Percentiles rank a stretch among this genome's conserved stretches.
Evolutionary conservation across 1,140 invertebrate species (phyloP).

Genomic region (Temnothorax longispinosus): DNA sequence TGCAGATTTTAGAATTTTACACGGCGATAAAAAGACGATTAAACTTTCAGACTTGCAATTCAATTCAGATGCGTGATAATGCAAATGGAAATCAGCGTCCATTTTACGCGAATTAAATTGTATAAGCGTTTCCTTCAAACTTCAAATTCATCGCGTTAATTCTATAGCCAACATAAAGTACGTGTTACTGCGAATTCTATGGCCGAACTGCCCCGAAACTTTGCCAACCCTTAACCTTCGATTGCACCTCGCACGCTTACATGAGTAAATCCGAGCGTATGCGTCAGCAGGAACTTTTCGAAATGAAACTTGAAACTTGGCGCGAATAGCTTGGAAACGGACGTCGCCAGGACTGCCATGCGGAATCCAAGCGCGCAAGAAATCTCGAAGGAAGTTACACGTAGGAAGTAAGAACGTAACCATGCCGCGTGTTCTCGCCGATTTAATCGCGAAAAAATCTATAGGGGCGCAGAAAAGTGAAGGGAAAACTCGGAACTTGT

Average conservation of each 20-base stretch:
- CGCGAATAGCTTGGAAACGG: conserved; percentile 22
- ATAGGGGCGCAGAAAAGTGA: not conserved
- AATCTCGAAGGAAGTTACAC: conserved; percentile 39
- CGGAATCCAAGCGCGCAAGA: conserved; percentile 25
- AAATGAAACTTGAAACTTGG: conserved; percentile 52
- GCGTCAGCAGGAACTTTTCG: conserved; percentile 36
- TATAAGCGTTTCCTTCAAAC: not conserved
- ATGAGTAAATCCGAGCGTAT: conserved; percentile 5
- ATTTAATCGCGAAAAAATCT: conserved; percentile 40
- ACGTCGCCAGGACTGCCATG: not conserved
- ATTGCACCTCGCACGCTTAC: not conserved
- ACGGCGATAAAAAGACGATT: not conserved
- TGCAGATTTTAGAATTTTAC: not conserved
- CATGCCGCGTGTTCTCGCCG: conserved; percentile 6
- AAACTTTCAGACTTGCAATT: conserved; percentile 21
- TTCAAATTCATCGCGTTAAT: conserved; percentile 17
- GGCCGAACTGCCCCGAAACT: not conserved
- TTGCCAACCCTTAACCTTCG: conserved; percentile 36
- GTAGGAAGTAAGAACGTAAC: conserved; percentile 8
- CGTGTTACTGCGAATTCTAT: conserved; percentile 22
- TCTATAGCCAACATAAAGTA: not conserved
- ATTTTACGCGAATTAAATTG: conserved; percentile 4
- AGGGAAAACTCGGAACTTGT: not conserved
- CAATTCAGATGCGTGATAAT: conserved; percentile 1
- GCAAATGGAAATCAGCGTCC: not conserved